phyloP scores from a whole-genome alignment of 2,797 vertebrate species.

The Decapterus maruadsi region DNA sequence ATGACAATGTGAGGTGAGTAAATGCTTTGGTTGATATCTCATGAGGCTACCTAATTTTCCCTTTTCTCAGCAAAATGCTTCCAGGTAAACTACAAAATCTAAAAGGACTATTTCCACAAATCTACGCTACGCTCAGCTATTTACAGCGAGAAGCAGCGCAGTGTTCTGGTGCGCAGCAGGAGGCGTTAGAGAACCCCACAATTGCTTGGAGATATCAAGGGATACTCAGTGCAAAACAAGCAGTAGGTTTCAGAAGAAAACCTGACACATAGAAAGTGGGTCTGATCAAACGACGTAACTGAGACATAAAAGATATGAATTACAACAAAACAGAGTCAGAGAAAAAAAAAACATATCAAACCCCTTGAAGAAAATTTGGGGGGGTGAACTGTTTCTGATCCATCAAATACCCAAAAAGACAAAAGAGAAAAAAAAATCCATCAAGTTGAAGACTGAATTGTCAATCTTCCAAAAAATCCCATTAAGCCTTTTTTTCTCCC shows the following conservation, averaged over 20 bases:
- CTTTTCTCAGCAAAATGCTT: constrained; percentile 73
- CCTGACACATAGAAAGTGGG: constrained; percentile 52
- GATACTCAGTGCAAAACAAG: constrained; percentile 81
- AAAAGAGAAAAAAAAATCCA: constrained; percentile 38
- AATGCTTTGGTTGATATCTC: constrained; percentile 80
- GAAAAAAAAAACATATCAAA: constrained; percentile 32
- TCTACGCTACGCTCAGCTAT: constrained; percentile 54
- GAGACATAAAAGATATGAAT: constrained; percentile 51
- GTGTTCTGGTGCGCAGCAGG: constrained; percentile 45
- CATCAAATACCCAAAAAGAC: constrained; percentile 31
- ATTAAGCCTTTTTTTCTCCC: constrained; percentile 25
- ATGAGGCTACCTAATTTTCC: constrained; percentile 65
- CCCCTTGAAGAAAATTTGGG: constrained; percentile 59
- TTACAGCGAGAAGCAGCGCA: constrained; percentile 70
- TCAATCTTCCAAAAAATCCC: constrained; percentile 40
- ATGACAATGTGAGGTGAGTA: constrained; percentile 47
- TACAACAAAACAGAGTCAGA: constrained; percentile 51
- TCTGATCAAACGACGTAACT: constrained; percentile 52
- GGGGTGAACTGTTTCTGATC: constrained; percentile 61
- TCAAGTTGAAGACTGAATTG: constrained; percentile 40
- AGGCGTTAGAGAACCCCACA: constrained; percentile 28
- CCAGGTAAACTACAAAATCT: constrained; percentile 64
- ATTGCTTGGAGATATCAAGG: constrained; percentile 65
- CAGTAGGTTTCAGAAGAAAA: constrained; percentile 63
- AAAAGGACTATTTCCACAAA: constrained; percentile 61